Evolutionary conservation across 2,113 vertebrate genomes (phyloP).

Genomic region (Gymnorhina tibicen): DNA sequence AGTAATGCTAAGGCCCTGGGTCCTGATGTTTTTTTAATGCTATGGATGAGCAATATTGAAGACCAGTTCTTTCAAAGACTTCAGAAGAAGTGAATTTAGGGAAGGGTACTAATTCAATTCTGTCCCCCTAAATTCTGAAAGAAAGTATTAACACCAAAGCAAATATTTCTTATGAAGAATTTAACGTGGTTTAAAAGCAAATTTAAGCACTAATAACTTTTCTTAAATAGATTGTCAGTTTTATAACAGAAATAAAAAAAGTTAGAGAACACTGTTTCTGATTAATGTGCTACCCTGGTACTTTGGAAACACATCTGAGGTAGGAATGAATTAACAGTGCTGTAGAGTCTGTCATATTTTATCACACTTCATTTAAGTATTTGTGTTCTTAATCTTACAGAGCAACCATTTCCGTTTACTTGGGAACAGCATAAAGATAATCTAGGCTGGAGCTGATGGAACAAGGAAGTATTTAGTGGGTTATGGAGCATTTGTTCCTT

Average conservation of each 20-base stretch:
- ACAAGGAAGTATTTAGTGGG: neutral
- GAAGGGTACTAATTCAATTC: neutral
- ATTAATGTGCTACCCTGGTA: neutral
- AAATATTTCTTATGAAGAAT: neutral
- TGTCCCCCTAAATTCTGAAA: neutral
- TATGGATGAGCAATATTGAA: neutral
- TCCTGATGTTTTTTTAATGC: neutral
- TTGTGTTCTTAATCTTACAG: neutral
- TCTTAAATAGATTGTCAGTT: neutral
- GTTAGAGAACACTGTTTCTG: neutral
- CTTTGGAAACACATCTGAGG: conserved; percentile 7
- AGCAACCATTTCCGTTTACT: neutral
- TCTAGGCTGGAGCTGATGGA: neutral
- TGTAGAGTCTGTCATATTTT: neutral
- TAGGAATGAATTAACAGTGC: conserved; percentile 21
- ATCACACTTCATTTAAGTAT: neutral
- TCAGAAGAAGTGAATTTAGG: neutral
- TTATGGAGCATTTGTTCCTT: neutral
- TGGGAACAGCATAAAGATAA: neutral
- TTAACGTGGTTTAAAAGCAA: neutral
- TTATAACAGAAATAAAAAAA: neutral
- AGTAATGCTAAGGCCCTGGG: neutral
- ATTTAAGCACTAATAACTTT: neutral
- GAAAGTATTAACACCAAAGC: neutral
- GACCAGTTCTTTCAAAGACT: neutral